These are phyloP conservation scores for Pipra filicauda DNA, from an alignment of 2,113 vertebrate species.

Conservation along the genomic window DNA sequence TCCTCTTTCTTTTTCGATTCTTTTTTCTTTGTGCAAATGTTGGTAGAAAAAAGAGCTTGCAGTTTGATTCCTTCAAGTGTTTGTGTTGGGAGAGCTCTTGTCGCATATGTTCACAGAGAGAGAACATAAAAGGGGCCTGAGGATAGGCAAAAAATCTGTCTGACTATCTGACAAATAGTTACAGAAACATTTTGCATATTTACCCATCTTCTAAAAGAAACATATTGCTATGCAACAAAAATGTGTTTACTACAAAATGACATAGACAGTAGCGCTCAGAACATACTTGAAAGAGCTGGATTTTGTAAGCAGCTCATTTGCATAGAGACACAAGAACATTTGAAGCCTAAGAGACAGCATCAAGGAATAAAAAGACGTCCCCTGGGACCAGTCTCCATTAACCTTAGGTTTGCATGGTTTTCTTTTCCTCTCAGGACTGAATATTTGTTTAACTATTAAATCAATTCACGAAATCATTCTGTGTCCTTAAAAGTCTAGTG, in stretches of 20 bases:
- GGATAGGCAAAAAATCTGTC: constrained; percentile 66
- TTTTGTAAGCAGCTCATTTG: constrained; percentile 53
- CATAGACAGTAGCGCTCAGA: constrained; percentile 32
- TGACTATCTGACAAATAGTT: constrained; percentile 65
- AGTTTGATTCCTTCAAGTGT: constrained; percentile 55
- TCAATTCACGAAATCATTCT: background rate
- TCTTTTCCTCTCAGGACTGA: background rate
- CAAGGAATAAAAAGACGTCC: constrained; percentile 20
- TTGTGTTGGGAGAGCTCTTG: constrained; percentile 59
- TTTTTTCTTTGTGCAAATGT: background rate
- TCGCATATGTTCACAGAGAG: constrained; percentile 56
- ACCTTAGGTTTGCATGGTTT: constrained; percentile 4
- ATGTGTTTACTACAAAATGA: constrained; percentile 56
- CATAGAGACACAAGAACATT: constrained; percentile 33
- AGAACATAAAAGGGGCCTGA: constrained; percentile 58
- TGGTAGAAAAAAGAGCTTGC: constrained; percentile 31
- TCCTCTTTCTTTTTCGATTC: background rate
- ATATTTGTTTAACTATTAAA: constrained; percentile 20
- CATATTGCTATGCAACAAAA: constrained; percentile 58
- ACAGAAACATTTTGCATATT: constrained; percentile 65
- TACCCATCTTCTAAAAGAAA: constrained; percentile 62
- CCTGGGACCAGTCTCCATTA: constrained; percentile 2
- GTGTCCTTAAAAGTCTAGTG: background rate
- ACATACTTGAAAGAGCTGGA: constrained; percentile 48
- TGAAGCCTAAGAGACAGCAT: constrained; percentile 28